Evolutionary conservation across 1,140 invertebrate species (phyloP).

Genomic region (Papilio helenus): DNA sequence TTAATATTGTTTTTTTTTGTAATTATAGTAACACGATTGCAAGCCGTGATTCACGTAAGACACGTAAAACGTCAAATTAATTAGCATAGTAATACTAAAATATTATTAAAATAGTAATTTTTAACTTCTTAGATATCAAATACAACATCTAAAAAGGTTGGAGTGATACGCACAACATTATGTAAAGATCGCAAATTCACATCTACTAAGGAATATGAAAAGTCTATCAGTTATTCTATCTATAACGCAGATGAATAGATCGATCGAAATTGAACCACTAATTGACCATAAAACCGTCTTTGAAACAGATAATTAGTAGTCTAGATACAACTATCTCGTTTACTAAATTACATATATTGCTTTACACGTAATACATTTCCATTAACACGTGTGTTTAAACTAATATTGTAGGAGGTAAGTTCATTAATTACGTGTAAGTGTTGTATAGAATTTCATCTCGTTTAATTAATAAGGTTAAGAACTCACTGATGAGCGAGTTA

Average conservation of each 20-base stretch:
- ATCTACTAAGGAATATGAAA: neutral
- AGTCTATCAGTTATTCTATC: neutral
- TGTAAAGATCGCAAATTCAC: no score
- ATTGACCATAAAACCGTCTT: no score
- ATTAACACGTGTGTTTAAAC: neutral
- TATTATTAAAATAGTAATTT: no score
- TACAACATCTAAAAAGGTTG: neutral
- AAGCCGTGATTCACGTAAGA: neutral
- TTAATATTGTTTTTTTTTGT: neutral
- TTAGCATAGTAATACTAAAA: no score
- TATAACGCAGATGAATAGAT: neutral
- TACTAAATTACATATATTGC: neutral
- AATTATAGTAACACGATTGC: constrained; percentile 4
- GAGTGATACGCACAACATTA: neutral
- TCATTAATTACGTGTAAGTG: neutral
- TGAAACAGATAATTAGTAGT: no score
- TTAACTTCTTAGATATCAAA: no score
- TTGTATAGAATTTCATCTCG: constrained; percentile 6
- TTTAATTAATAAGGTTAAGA: constrained; percentile 21
- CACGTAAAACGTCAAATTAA: neutral
- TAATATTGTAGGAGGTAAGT: neutral
- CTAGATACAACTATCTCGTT: neutral
- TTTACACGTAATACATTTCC: neutral
- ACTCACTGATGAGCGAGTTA: neutral
- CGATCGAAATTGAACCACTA: neutral